These are phyloP conservation scores for Cenopis cana DNA, from an alignment of 2,888 invertebrate genomes.

Conservation along the genomic window DNA sequence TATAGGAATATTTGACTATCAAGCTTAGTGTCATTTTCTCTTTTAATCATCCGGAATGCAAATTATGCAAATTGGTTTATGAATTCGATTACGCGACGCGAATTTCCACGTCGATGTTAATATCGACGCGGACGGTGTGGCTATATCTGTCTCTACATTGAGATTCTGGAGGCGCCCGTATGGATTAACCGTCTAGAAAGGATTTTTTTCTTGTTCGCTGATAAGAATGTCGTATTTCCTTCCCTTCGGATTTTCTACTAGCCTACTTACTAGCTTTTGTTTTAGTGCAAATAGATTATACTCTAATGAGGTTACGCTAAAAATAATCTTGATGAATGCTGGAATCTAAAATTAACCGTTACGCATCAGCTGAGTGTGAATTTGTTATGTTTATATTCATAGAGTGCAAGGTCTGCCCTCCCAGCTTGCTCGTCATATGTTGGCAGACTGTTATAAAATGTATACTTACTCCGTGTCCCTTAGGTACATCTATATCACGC, in stretches of 20 bases:
- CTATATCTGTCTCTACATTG: slow-evolving; percentile 22
- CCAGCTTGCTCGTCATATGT: slow-evolving; percentile 8
- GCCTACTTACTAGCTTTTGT: neutral
- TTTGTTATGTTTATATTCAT: slow-evolving; percentile 24
- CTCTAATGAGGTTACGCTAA: slow-evolving; percentile 14
- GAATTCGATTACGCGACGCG: slow-evolving; percentile 28
- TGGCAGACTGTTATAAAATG: slow-evolving; percentile 18
- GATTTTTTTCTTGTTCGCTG: slow-evolving; percentile 12
- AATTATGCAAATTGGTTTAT: slow-evolving; percentile 28
- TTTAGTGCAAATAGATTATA: neutral
- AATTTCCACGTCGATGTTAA: slow-evolving; percentile 28
- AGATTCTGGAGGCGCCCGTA: slow-evolving; percentile 18
- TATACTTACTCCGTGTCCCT: slow-evolving; percentile 1
- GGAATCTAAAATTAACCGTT: slow-evolving; percentile 37
- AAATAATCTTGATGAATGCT: slow-evolving; percentile 23
- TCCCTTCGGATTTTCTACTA: neutral
- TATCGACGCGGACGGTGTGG: neutral
- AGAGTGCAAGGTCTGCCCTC: slow-evolving; percentile 21
- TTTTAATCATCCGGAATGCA: no score
- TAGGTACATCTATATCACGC: neutral
- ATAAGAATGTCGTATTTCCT: slow-evolving; percentile 31
- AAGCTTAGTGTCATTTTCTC: neutral
- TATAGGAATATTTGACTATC: neutral
- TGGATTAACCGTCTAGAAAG: slow-evolving; percentile 18
- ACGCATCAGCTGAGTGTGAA: slow-evolving; percentile 28